Evolutionary conservation across 2,888 invertebrate genomes (phyloP).

Genomic region (Phaonia tiefii): DNA sequence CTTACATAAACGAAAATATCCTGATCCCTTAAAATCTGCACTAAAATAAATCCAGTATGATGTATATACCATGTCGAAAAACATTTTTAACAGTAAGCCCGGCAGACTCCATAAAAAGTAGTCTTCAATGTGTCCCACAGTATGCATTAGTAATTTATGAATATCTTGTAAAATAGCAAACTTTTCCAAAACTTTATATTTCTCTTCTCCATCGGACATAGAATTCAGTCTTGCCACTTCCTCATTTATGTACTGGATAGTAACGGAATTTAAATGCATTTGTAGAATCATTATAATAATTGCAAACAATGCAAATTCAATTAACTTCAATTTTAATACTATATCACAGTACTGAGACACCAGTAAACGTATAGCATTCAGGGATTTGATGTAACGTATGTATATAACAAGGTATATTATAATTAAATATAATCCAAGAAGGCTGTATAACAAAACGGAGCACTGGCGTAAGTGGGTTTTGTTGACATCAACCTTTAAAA

Average conservation of each 20-base stretch:
- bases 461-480: slow-evolving; percentile 40
- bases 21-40: slow-evolving; percentile 50
- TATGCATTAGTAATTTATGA: slow-evolving; percentile 70
- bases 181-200: slow-evolving; percentile 14
- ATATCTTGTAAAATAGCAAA: slow-evolving; percentile 68
- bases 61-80: slow-evolving; percentile 70
- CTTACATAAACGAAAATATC: slow-evolving; percentile 56
- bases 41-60: slow-evolving; percentile 73
- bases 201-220: slow-evolving; percentile 9
- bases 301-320: slow-evolving; percentile 70
- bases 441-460: slow-evolving; percentile 38
- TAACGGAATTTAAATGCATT: slow-evolving; percentile 34
- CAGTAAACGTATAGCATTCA: slow-evolving; percentile 50
- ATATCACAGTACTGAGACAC: slow-evolving; percentile 71
- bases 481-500: slow-evolving; percentile 56
- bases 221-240: slow-evolving; percentile 42
- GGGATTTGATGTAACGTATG: slow-evolving; percentile 45
- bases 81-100: slow-evolving; percentile 69
- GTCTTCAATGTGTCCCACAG: slow-evolving; percentile 69
- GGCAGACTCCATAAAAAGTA: slow-evolving; percentile 71
- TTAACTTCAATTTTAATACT: slow-evolving; percentile 69
- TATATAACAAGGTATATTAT: slow-evolving; percentile 38
- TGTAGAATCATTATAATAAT: slow-evolving; percentile 61
- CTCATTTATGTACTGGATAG: slow-evolving; percentile 7
- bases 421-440: slow-evolving; percentile 40